Evolutionary conservation across 2,113 vertebrate genomes (phyloP), one percentile per base, ranked within the genome.

Genomic region (Lophotis ruficrista): DNA sequence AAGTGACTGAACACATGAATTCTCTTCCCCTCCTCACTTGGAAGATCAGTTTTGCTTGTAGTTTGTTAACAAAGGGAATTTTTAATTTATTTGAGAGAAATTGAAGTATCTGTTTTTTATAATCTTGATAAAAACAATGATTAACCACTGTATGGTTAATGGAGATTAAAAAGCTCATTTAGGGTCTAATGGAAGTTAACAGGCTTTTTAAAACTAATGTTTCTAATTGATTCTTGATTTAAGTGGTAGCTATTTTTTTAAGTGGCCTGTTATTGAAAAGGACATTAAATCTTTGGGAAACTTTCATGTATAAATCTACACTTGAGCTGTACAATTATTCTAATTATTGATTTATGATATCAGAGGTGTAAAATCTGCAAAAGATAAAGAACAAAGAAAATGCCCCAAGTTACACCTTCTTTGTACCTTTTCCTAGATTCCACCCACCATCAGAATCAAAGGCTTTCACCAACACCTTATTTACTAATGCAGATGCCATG

Each of bases 141-240:
- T 96, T 98, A 97, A 97, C 92, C 97, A 96, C 88, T 90, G 45
- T 75, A 90, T 94, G 82, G 87, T 96, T 98, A 97, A 97, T 97
- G 95, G 92, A 94, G 76, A 97, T 96, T 94, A 96, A 96, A 97
- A 97, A 96, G 60, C 94, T 96, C 95, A 83, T 92, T 92, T 88
- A 70, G n/a, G 66, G 64, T 97, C 95, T 97, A 97, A 97, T 97
- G 98, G 97, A 96, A 97, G 81, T 96, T 97, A 96, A 89, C 83
- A 88, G 80, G 12, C 4, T 69, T 96, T 86, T 94, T 97, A 97
- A 94, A 94, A 96, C 96, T 97, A 98, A 97, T 96, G 96, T 92
- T 97, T 96, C 93, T 98, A 98, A 98, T 95, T 97, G 96, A 97
- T 91, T 97, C 95, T 96, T 96, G 89, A 97, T 97, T 95, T 97